Percentiles rank a stretch among this genome's conserved stretches.
phyloP scores from a whole-genome alignment of 30 jellyfish, hydroid and myxozoan species.

The Hydractinia symbiolongicarpus region DNA sequence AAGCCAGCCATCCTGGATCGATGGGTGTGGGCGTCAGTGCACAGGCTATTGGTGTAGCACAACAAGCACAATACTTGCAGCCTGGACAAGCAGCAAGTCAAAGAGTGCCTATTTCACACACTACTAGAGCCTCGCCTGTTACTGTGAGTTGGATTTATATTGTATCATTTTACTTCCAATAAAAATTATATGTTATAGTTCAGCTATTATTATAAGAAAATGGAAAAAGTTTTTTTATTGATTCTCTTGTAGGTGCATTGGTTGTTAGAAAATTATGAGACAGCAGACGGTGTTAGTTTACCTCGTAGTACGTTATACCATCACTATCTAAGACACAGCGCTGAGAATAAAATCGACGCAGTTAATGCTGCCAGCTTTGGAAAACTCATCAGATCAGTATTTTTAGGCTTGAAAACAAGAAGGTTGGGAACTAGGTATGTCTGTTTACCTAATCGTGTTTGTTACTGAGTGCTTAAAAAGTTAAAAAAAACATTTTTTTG shows the following conservation, averaged over 20 bases:
- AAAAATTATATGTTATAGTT: too few relatives aligned
- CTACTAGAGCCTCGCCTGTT: slow-evolving; percentile 99
- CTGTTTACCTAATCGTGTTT: neutral
- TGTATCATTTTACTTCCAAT: neutral
- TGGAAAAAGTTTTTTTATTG: too few relatives aligned
- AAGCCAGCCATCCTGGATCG: slow-evolving; percentile 66
- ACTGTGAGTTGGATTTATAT: slow-evolving; percentile 64
- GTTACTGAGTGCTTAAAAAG: too few relatives aligned
- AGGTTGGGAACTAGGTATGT: slow-evolving; percentile 97
- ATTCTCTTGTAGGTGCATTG: slow-evolving; percentile 81
- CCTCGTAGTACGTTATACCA: slow-evolving; percentile 95
- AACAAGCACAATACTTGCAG: slow-evolving; percentile 80
- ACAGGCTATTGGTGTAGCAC: slow-evolving; percentile 99
- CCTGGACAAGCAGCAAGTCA: slow-evolving; percentile 99
- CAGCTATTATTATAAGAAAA: too few relatives aligned
- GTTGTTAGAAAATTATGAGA: slow-evolving; percentile 93
- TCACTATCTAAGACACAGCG: slow-evolving; percentile 89
- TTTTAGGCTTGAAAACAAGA: slow-evolving; percentile 93
- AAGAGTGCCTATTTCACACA: slow-evolving; percentile 97
- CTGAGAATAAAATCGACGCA: slow-evolving; percentile 91
- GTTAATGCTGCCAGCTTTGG: slow-evolving; percentile 99
- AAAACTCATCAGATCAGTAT: slow-evolving; percentile 90
- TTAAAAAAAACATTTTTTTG: too few relatives aligned
- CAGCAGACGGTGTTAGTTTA: slow-evolving; percentile 99
- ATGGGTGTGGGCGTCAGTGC: slow-evolving; percentile 95